Evolutionary conservation across 2,113 vertebrate genomes (phyloP).

Genomic region (Coryphaenoides rupestris): DNA sequence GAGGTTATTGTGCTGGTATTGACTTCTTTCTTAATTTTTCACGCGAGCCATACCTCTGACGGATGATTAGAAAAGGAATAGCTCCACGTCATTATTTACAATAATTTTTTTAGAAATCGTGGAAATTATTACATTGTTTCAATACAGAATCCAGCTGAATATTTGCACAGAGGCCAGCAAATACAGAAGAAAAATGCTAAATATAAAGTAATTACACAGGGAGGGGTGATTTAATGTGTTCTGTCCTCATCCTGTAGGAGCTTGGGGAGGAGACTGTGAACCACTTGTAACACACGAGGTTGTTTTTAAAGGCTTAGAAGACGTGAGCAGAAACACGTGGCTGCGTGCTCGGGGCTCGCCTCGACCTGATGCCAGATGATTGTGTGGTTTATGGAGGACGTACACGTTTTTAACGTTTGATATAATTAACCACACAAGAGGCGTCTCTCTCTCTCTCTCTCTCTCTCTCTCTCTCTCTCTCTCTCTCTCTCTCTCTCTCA

Average conservation of each 20-base stretch:
- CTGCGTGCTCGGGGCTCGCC: constrained; percentile 24
- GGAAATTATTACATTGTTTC: too few species aligned
- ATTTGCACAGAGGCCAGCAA: too few species aligned
- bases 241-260: constrained; percentile 15
- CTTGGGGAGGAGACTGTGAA: constrained; percentile 21
- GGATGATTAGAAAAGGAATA: too few species aligned
- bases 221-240: neutral
- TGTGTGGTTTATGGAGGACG: constrained; percentile 33
- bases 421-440: constrained; percentile 35
- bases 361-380: constrained; percentile 46
- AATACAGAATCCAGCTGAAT: too few species aligned
- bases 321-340: constrained; percentile 31
- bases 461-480: neutral
- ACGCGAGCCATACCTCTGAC: too few species aligned
- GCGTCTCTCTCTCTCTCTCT: neutral
- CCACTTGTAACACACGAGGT: constrained; percentile 37
- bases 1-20: too few species aligned
- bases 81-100: too few species aligned
- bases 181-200: neutral
- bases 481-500: too few species aligned
- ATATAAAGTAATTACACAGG: constrained; percentile 22
- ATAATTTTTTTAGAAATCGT: too few species aligned
- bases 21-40: too few species aligned
- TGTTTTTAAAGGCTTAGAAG: constrained; percentile 50
- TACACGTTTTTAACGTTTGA: constrained; percentile 33